Percentiles rank a stretch among this genome's conserved stretches.
Conservation (phyloP, 2,797 vertebrate genomes). For the Mus caroli region DNA sequence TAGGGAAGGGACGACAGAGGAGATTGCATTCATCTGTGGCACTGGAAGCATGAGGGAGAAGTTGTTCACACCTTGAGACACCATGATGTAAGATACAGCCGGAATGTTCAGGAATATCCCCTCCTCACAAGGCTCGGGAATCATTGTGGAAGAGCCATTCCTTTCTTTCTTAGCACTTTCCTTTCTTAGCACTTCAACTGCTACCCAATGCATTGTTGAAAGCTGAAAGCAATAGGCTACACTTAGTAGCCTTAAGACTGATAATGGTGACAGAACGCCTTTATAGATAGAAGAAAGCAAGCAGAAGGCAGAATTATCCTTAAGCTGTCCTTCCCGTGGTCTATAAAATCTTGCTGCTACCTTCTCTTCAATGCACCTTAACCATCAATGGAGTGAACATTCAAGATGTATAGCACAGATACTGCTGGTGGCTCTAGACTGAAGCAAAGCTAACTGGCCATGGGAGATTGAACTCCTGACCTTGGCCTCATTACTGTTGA, state of each 20-base stretch:
- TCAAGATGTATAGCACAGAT: neutral
- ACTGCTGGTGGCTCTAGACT: neutral
- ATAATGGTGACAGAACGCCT: neutral
- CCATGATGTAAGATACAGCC: neutral
- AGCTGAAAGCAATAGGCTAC: neutral
- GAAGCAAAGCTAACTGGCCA: slow-evolving; percentile 57
- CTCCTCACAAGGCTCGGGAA: neutral
- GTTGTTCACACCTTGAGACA: neutral
- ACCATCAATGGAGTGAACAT: neutral
- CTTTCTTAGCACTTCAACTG: neutral
- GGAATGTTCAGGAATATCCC: neutral
- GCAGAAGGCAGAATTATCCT: neutral
- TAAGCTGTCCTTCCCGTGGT: neutral
- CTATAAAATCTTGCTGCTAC: neutral
- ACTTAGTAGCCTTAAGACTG: neutral
- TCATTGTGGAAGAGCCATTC: neutral
- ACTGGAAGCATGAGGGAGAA: neutral
- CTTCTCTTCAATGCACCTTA: neutral
- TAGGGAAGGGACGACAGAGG: neutral
- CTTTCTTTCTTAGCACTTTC: neutral
- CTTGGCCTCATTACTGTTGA: slow-evolving; percentile 53
- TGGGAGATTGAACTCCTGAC: slow-evolving; percentile 65
- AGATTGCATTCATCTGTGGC: neutral
- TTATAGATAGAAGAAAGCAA: neutral
- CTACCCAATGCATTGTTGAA: neutral